Base-by-base conservation (phyloP, 2,797 vertebrate genomes). In the Benthosema pterotum region DNA sequence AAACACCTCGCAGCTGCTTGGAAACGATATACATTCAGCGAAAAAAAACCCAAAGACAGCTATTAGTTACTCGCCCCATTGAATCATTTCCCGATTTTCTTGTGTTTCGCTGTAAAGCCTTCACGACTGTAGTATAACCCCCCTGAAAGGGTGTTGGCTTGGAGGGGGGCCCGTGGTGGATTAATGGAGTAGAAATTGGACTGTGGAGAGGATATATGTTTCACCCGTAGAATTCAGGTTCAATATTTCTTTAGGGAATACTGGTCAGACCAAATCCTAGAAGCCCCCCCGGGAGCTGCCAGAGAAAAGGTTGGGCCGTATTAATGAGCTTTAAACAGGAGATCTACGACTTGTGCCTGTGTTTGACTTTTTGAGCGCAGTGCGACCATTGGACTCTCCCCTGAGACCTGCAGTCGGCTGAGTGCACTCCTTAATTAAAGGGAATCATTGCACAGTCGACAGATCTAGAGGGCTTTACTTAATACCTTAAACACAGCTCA, bases 361-460 rank as follows among this genome's bases (percentile, higher is more conserved):
- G 74, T 81, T 83, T 78, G 81, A 85, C 82, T 85, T 78, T 80
- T 74, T 77, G 77, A 79, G 75, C 49, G 0, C 46, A 67, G 63
- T 75, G 72, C 69, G 75, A 80, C 80, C 74, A 62, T 71, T 25
- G 42, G 66, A 71, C 65, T 70, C 48, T 83, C 87, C 78, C 83
- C 6, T 1, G 83, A 78, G 87, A 86, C 75, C 72, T 50, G 47
- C 48, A 58, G 72, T 64, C 71, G 53, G 78, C 85, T 88, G 83
- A 81, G 75, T 73, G 74, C 83, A 77, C 82, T 84, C 80, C 88
- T 82, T 89, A 88, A 90, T 92, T 91, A 91, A 87, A 81, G 83
- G 80, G 84, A 90, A 89, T 89, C 85, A 85, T 91, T 87, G 88
- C 73, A 67, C 61, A 73, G 76, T 65, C 71, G 80, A 88, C 50